These are phyloP conservation scores for Heterochromis multidens DNA, from an alignment of 2,113 vertebrate species.

Conservation along the genomic window DNA sequence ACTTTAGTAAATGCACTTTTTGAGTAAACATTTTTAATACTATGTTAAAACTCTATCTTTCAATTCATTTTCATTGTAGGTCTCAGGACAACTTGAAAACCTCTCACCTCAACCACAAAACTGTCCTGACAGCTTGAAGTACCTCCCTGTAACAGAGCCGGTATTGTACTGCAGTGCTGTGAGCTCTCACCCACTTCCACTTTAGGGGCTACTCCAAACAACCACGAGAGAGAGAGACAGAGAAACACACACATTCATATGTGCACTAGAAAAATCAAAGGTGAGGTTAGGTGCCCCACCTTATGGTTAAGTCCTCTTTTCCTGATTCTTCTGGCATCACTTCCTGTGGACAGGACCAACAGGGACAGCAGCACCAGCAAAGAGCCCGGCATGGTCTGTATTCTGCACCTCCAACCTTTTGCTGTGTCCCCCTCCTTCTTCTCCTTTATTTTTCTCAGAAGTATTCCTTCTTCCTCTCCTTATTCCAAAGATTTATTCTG, in stretches of 20 bases:
- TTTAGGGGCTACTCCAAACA: background rate
- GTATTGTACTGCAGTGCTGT: background rate
- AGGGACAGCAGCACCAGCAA: slow-evolving; percentile 62
- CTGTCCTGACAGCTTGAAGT: slow-evolving; percentile 29
- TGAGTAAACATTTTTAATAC: background rate
- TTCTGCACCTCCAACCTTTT: slow-evolving; percentile 27
- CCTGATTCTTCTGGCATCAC: slow-evolving; percentile 64
- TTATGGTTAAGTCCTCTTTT: slow-evolving; percentile 78
- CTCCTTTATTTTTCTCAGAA: background rate
- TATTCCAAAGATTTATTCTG: background rate
- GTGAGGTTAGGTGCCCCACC: slow-evolving; percentile 54
- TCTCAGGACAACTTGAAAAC: slow-evolving; percentile 1
- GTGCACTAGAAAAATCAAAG: background rate
- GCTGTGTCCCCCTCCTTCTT: background rate
- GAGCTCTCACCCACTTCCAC: slow-evolving; percentile 36
- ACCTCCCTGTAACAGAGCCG: slow-evolving; percentile 4
- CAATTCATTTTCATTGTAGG: background rate
- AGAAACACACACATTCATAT: background rate
- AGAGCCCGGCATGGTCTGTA: slow-evolving; percentile 60
- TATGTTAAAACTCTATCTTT: background rate
- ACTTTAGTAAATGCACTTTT: background rate
- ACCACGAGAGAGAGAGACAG: background rate
- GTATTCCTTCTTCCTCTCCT: slow-evolving; percentile 1
- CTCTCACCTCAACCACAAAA: slow-evolving; percentile 42
- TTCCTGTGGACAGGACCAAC: slow-evolving; percentile 68